These are phyloP conservation scores for Polypterus senegalus DNA, from an alignment of 2,113 vertebrate genomes.

Conservation along the genomic window DNA sequence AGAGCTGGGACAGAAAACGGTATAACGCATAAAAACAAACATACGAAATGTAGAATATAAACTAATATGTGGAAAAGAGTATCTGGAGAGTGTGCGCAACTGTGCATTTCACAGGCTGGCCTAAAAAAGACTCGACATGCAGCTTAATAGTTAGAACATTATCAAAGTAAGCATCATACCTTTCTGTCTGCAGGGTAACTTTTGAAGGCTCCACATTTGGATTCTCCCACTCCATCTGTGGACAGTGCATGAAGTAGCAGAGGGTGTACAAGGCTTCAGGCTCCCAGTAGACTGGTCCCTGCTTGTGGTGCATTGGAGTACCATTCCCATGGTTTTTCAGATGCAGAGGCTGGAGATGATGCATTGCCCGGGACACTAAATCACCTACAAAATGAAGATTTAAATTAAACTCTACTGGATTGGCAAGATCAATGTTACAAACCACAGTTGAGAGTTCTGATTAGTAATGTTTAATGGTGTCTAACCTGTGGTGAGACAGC, in stretches of 20 bases:
- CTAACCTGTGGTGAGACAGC: no score
- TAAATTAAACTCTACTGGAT: constrained; percentile 3
- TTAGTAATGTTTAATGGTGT: no score
- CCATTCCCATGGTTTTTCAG: constrained; percentile 74
- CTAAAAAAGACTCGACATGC: no score
- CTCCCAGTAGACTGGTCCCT: constrained; percentile 76
- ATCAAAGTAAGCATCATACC: constrained; percentile 45
- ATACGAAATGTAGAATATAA: no score
- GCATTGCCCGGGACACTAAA: constrained; percentile 89
- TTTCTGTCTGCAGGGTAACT: constrained; percentile 84
- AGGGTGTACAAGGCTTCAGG: constrained; percentile 90
- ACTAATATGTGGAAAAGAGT: no score
- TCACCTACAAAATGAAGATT: constrained; percentile 57
- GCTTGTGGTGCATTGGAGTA: constrained; percentile 77
- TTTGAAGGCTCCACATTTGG: constrained; percentile 91
- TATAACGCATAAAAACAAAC: no score
- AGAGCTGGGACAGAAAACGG: no score
- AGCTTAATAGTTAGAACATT: no score
- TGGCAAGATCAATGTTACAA: no score
- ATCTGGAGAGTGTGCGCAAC: no score
- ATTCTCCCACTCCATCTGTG: constrained; percentile 96
- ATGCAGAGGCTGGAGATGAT: constrained; percentile 84
- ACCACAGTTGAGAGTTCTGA: no score
- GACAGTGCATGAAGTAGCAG: constrained; percentile 98
- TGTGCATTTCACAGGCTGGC: no score